phyloP scores from a whole-genome alignment of 2,113 vertebrate genomes.

The Carlito syrichta region DNA sequence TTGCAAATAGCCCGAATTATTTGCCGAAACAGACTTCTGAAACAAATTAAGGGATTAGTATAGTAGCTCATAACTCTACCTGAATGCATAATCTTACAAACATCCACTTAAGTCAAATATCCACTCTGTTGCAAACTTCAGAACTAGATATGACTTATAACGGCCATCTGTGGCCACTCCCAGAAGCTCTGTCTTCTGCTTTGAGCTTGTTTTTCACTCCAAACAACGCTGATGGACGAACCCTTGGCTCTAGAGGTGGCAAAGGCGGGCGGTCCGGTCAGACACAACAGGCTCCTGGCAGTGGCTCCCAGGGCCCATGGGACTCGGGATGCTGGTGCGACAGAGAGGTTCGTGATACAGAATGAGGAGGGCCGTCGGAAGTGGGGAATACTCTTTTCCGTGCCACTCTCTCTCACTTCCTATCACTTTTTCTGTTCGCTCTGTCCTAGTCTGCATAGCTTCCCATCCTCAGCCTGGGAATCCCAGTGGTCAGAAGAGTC shows the following conservation, averaged over 20 bases:
- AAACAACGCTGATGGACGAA: neutral
- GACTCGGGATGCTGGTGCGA: no score
- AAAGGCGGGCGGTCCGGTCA: neutral
- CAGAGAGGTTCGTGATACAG: no score
- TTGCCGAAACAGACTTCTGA: neutral
- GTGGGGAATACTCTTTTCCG: neutral
- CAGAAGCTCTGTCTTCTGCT: neutral
- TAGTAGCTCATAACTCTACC: neutral
- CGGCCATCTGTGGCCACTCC: neutral
- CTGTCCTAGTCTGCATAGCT: no score
- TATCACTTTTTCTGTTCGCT: no score
- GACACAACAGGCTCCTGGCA: neutral
- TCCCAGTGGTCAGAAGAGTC: neutral
- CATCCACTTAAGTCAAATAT: neutral
- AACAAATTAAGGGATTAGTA: neutral
- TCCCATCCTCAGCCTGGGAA: no score
- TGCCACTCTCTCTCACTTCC: neutral
- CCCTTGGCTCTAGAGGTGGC: neutral
- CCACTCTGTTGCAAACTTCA: neutral
- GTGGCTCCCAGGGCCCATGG: accelerated
- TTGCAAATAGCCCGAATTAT: neutral
- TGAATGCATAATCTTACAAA: neutral
- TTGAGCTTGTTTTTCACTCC: neutral
- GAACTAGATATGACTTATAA: neutral
- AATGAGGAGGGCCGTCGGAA: neutral